Conservation (phyloP, 2,888 invertebrate genomes). For the Digitonthophagus gazella region DNA sequence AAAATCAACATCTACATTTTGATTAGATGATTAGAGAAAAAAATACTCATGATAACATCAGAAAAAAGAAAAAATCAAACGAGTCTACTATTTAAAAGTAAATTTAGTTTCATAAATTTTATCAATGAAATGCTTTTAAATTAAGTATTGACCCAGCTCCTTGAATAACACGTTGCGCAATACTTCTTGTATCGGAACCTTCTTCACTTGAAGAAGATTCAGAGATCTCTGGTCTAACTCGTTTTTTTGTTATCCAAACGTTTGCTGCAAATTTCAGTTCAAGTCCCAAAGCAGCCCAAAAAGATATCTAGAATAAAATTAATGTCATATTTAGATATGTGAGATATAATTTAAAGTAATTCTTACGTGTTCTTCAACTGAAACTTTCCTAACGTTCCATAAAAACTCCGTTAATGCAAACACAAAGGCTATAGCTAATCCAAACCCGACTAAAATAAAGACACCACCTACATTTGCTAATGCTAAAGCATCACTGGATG, state of each 20-base stretch:
- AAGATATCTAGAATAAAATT: slow-evolving; percentile 61
- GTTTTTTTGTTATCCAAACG: slow-evolving; percentile 71
- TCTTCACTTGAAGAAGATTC: slow-evolving; percentile 17
- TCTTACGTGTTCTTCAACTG: slow-evolving; percentile 75
- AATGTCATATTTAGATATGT: too few relatives aligned
- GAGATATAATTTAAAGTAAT: too few relatives aligned
- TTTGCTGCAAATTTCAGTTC: slow-evolving; percentile 72
- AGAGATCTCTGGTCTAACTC: slow-evolving; percentile 48
- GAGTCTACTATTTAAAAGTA: too few relatives aligned
- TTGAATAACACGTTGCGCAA: slow-evolving; percentile 29
- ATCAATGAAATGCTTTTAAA: slow-evolving; percentile 23
- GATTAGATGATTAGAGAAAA: too few relatives aligned
- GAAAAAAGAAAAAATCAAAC: too few relatives aligned
- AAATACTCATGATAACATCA: too few relatives aligned
- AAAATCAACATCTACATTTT: too few relatives aligned
- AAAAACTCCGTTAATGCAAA: slow-evolving; percentile 81
- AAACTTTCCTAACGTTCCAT: slow-evolving; percentile 76
- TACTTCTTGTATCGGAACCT: slow-evolving; percentile 25
- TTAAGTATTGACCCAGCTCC: slow-evolving; percentile 31
- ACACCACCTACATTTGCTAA: slow-evolving; percentile 90
- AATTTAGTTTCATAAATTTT: too few relatives aligned
- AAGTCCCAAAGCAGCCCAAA: slow-evolving; percentile 64
- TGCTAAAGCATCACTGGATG: slow-evolving; percentile 60
- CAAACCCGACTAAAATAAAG: slow-evolving; percentile 77
- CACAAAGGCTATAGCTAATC: slow-evolving; percentile 67